phyloP scores from a whole-genome alignment of 2,113 vertebrate genomes.

The Centropus unirufus region DNA sequence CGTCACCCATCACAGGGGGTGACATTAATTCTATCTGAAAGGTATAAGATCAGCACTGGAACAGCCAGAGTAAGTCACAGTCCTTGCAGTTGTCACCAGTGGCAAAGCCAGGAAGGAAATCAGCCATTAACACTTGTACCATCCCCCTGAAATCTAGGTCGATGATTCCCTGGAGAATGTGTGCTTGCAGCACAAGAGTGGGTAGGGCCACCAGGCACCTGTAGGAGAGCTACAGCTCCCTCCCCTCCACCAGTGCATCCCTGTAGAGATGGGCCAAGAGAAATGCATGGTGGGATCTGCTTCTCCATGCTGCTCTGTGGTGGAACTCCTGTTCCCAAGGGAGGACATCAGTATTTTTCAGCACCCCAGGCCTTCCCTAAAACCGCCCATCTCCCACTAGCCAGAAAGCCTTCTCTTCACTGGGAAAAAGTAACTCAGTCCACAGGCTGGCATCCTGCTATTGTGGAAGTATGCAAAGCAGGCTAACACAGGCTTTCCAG shows the following conservation, averaged over 20 bases:
- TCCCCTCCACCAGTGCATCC: not conserved
- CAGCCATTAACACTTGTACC: not conserved
- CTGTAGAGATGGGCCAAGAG: not conserved
- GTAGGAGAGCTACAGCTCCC: not conserved
- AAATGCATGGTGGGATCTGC: not conserved
- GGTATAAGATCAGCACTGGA: not conserved
- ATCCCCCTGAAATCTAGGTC: not conserved
- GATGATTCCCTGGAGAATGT: too few species aligned
- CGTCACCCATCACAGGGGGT: not conserved
- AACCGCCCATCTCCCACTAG: not conserved
- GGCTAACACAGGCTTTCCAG: not conserved
- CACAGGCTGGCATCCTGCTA: constrained; percentile 29
- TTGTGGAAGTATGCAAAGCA: not conserved
- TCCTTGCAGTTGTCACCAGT: not conserved
- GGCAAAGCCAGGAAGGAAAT: not conserved
- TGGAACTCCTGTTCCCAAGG: not conserved
- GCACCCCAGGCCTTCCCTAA: not conserved
- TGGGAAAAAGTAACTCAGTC: not conserved
- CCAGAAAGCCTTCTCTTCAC: not conserved
- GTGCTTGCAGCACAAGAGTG: too few species aligned
- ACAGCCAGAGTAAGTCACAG: not conserved
- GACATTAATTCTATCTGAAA: not conserved
- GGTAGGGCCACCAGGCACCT: not conserved
- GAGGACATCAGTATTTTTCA: not conserved
- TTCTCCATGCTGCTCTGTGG: not conserved